Percentiles rank a stretch among this genome's conserved stretches.
phyloP scores from a whole-genome alignment of 2,888 invertebrate species.

The Mythimna ferrago region DNA sequence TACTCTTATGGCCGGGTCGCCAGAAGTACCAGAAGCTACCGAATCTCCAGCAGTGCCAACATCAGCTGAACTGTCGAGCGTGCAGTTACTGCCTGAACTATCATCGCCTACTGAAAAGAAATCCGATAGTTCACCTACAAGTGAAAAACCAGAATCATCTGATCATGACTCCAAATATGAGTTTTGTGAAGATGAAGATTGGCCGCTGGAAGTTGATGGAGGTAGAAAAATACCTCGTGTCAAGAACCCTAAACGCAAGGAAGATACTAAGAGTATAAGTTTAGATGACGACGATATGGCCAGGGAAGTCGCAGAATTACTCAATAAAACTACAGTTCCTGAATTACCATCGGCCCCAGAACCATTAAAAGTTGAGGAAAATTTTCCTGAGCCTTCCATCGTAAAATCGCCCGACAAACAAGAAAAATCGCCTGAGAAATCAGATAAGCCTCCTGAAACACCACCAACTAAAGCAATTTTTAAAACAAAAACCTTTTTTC shows the following conservation, averaged over 20 bases:
- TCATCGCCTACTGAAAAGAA: constrained; percentile 75
- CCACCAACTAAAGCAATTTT: constrained; percentile 86
- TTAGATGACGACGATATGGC: constrained; percentile 87
- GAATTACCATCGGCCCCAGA: constrained; percentile 90
- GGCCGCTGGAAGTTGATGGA: constrained; percentile 88
- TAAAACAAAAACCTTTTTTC: constrained; percentile 90
- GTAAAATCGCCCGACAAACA: constrained; percentile 88
- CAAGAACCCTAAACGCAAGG: constrained; percentile 84
- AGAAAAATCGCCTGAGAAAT: constrained; percentile 70
- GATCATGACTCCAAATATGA: constrained; percentile 93
- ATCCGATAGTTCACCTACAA: constrained; percentile 66
- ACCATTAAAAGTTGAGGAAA: constrained; percentile 89
- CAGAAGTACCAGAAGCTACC: constrained; percentile 80
- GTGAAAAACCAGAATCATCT: constrained; percentile 85
- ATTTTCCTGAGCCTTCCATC: constrained; percentile 90
- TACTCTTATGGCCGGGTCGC: constrained; percentile 76
- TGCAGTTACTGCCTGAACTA: constrained; percentile 72
- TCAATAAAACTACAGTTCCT: constrained; percentile 91
- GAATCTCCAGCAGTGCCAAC: constrained; percentile 83
- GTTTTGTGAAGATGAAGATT: constrained; percentile 94
- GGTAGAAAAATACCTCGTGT: constrained; percentile 93
- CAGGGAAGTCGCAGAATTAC: constrained; percentile 91
- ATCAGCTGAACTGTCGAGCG: constrained; percentile 79
- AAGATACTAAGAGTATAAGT: constrained; percentile 83
- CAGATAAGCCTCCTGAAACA: constrained; percentile 73